Percentiles rank a stretch among this genome's conserved stretches.
Evolutionary conservation across 2,113 vertebrate species (phyloP).

Genomic region (Chloropsis hardwickii): DNA sequence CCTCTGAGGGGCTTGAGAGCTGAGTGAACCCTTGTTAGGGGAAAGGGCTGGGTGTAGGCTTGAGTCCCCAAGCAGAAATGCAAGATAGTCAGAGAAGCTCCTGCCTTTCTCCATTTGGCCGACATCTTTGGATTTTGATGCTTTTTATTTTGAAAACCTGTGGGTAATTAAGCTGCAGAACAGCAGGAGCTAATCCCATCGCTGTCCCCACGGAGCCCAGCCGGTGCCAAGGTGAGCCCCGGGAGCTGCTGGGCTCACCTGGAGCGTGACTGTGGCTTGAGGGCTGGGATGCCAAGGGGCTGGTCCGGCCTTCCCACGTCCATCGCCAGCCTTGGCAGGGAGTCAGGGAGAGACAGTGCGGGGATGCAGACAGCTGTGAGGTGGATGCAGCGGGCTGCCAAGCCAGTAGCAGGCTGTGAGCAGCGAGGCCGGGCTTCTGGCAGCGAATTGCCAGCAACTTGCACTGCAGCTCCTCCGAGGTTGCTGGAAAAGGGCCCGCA

Average conservation of each 20-base stretch:
- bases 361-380: background rate
- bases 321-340: background rate
- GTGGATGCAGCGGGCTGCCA: slow-evolving; percentile 23
- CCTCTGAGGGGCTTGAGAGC: background rate
- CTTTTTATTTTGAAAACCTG: background rate
- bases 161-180: background rate
- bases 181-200: background rate
- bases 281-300: background rate
- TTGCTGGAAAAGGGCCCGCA: slow-evolving; percentile 7
- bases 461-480: background rate
- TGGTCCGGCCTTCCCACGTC: rapidly evolving
- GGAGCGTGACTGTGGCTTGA: rapidly evolving
- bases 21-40: background rate
- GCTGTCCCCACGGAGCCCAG: rapidly evolving
- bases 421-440: background rate
- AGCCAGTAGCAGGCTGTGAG: background rate
- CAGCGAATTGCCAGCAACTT: background rate
- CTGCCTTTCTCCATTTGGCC: background rate
- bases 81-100: background rate
- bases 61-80: background rate
- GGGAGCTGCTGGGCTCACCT: background rate
- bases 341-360: background rate
- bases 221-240: rapidly evolving
- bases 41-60: background rate
- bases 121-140: background rate